Percentiles rank a stretch among this genome's conserved stretches.
Conservation (phyloP, 1,140 invertebrate genomes). For the Eriosoma lanigerum region DNA sequence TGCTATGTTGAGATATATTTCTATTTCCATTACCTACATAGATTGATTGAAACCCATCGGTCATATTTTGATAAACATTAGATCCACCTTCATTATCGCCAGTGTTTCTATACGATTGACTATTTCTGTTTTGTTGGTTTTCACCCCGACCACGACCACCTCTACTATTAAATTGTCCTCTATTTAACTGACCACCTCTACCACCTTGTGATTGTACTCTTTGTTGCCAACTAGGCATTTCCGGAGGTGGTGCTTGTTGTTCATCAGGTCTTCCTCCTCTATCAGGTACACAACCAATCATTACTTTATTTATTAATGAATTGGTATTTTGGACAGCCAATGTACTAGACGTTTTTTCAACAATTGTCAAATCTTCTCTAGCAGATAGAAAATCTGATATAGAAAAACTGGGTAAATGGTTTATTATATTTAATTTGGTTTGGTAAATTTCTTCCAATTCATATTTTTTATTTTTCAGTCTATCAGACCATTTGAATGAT, state of each 20-base stretch:
- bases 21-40: constrained; percentile 36
- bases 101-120: neutral
- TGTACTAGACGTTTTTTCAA: constrained; percentile 86
- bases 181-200: constrained; percentile 29
- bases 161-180: constrained; percentile 49
- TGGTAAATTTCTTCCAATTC: constrained; percentile 72
- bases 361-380: constrained; percentile 75
- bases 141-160: constrained; percentile 27
- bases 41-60: constrained; percentile 50
- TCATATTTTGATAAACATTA: constrained; percentile 52
- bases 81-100: constrained; percentile 35
- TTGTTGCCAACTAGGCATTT: constrained; percentile 92
- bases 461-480: constrained; percentile 71
- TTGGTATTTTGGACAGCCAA: constrained; percentile 77
- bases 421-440: constrained; percentile 67
- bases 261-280: constrained; percentile 87
- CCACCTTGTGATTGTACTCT: constrained; percentile 47
- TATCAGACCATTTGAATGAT: constrained; percentile 91
- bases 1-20: constrained; percentile 33
- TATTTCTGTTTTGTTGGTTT: constrained; percentile 13
- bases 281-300: constrained; percentile 85
- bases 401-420: constrained; percentile 65
- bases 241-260: constrained; percentile 86
- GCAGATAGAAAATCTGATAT: constrained; percentile 78
- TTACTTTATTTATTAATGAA: constrained; percentile 79